Conservation (phyloP, 2,113 vertebrate species). For the Gavialis gangeticus region DNA sequence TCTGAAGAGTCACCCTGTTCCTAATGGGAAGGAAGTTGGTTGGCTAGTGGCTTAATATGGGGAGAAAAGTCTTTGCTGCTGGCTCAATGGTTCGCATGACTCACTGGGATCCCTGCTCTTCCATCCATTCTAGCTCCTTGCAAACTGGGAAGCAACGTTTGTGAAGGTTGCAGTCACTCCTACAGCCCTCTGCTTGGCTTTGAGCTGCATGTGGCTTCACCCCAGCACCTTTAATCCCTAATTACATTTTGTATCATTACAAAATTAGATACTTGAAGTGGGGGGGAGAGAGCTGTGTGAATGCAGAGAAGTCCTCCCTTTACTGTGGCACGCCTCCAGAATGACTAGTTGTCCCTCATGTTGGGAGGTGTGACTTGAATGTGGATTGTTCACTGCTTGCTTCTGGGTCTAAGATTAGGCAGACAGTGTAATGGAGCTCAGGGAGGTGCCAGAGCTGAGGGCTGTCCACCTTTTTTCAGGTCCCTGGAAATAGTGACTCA, state of each 20-base stretch:
- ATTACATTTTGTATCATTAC: background rate
- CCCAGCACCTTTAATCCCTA: background rate
- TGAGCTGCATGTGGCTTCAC: background rate
- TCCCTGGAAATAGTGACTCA: background rate
- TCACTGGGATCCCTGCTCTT: background rate
- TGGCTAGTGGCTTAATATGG: background rate
- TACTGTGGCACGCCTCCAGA: background rate
- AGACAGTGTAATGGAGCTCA: background rate
- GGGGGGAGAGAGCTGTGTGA: background rate
- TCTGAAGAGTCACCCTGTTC: no score
- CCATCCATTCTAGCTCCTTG: conserved; percentile 9
- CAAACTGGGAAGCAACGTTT: background rate
- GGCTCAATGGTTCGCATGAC: background rate
- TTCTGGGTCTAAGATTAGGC: background rate
- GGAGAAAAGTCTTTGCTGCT: background rate
- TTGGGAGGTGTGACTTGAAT: no score
- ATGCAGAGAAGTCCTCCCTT: background rate
- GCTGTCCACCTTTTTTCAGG: background rate
- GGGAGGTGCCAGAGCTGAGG: background rate
- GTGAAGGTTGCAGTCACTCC: background rate
- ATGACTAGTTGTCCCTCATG: background rate
- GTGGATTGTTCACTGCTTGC: background rate
- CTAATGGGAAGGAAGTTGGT: background rate
- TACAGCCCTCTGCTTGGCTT: background rate
- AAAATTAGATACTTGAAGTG: background rate